Base-by-base conservation (phyloP, 64 coral and sea anemone genomes). In the Astreopora myriophthalma region DNA sequence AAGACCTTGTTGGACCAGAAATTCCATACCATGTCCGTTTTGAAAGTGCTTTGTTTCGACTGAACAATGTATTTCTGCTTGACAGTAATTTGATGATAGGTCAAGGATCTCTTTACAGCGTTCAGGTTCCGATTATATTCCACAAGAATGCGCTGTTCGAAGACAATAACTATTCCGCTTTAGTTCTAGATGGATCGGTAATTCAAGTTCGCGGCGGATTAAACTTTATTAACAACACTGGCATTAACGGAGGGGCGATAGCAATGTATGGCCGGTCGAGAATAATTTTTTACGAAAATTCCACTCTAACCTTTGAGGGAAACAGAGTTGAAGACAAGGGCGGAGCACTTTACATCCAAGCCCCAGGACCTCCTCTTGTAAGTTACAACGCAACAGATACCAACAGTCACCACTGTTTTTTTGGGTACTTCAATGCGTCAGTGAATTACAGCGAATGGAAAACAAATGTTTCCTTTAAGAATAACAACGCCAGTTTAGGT, bases 261-360 rank as follows among this genome's bases (percentile, higher is more conserved):
- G 80, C 95, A 55, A 85, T 96, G 79, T 96, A 96, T 74, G 91
- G 87, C 13, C 70, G 79, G 26, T 90, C 95, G 27, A 93, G 88
- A 69, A 71, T 96, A 17, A 37, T 90, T 48, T 91, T 96, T 69
- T 48, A 84, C 31, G 79, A 87, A 36, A 72, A 91, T 9, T 85
- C 95, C 3, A 48, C 20, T 26, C 12, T 89, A 55, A 67, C 8
- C 13, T 96, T 96, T 58, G 51, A 90, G 8, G 73, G 58, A 36
- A 96, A 96, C 34, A 30, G 37, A 29, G 90, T 91, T 48, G 87
- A 74, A 0, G 80, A 89, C 29, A 96, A 94, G 34, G 95, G 95
- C 20, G 95, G 95, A 26, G 95, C 95, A 8, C 19, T 96, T 3
- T 94, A 89, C 28, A 74, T 96, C 52, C 74, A 84, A 69, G 65